Evolutionary conservation across 2,888 invertebrate species (phyloP), one percentile per base, ranked within the genome.

Genomic region (Tricholauxania praeusta): DNA sequence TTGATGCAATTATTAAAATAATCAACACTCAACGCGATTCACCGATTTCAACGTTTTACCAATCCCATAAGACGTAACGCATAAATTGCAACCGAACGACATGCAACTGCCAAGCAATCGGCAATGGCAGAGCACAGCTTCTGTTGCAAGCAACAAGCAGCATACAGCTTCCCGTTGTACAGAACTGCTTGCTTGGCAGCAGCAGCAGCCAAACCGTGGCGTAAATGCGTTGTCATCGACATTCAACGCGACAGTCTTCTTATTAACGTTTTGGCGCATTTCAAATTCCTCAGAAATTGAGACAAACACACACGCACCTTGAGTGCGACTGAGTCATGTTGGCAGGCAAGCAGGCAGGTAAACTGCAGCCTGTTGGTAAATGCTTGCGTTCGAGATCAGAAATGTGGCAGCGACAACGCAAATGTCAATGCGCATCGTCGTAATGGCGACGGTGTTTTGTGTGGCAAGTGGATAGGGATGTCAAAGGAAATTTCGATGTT

Each of bases 371-470:
- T 15, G 12, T 22, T 28, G 4, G 57, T 57, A 12, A n/a, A 12
- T 57, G n/a, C 12, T 63, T 47, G 48, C 51, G 39, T 39, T 39
- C 17, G 52, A 60, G 19, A 22, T 19, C 39, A 62, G 52, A 51
- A n/a, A 19, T 39, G 49, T 28, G 49, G 17, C 32, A 55, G 12
- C 39, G 17, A 66, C 67, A 68, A 72, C 63, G 69, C 53, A 72
- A 71, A 70, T 72, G 59, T 70, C 72, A 67, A 55, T 52, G 53
- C 63, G 72, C 74, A 71, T 75, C 62, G 68, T 48, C 64, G 39
- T 32, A 52, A 65, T 57, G 8, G 39, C 39, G 39, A 39, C 39
- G 39, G 39, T 39, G 39, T 48, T 59, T 32, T 57, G 70, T 63
- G 62, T 51, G 48, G 49, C 69, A 17, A 53, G 12, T 39, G 32